These are phyloP conservation scores for Apis cerana DNA, from an alignment of 1,140 invertebrate genomes.

Conservation along the genomic window DNA sequence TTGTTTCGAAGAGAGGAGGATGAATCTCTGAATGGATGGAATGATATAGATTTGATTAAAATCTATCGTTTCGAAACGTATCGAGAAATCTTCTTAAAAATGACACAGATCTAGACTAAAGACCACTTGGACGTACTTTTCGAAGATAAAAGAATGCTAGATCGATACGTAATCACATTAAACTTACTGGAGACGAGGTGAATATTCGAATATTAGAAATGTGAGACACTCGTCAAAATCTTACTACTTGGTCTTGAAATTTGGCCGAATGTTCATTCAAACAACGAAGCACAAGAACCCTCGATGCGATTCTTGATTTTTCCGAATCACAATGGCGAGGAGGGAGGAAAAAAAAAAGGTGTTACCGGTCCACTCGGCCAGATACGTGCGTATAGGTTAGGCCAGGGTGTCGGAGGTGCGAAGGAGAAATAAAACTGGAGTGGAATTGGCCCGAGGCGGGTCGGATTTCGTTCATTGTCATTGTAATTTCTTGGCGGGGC, in stretches of 20 bases:
- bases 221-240: not conserved
- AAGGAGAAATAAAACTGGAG: slow-evolving; percentile 62
- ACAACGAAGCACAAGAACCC: not conserved
- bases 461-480: slow-evolving; percentile 80
- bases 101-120: no score
- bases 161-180: no score
- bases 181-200: no score
- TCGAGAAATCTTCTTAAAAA: no score
- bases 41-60: not conserved
- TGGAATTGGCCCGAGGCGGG: slow-evolving; percentile 76
- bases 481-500: slow-evolving; percentile 80
- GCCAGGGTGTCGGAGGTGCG: slow-evolving; percentile 28
- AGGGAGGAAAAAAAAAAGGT: slow-evolving; percentile 32
- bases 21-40: slow-evolving; percentile 25
- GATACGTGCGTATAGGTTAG: slow-evolving; percentile 38
- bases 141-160: no score
- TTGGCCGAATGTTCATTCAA: not conserved
- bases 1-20: slow-evolving; percentile 20
- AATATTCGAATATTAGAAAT: no score
- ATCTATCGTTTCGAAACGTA: no score
- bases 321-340: slow-evolving; percentile 64
- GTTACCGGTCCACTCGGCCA: slow-evolving; percentile 51
- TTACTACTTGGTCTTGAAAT: not conserved
- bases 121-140: no score
- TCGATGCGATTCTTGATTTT: slow-evolving; percentile 41